phyloP scores from a whole-genome alignment of 2,888 invertebrate genomes.

The Hemicrepidius hirtus region DNA sequence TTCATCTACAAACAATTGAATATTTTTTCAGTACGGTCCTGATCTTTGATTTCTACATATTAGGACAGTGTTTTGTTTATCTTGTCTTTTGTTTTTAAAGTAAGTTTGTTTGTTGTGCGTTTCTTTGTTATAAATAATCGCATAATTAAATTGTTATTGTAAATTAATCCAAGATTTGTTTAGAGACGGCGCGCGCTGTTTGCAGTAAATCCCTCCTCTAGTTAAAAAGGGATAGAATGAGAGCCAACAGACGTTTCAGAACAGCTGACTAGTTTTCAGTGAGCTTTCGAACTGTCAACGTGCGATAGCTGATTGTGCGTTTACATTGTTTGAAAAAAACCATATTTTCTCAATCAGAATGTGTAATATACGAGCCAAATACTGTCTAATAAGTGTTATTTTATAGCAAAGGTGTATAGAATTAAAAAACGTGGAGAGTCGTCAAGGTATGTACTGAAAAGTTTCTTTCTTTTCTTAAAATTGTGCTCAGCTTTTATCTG shows the following conservation, averaged over 20 bases:
- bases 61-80: too few relatives aligned
- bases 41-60: too few relatives aligned
- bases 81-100: too few relatives aligned
- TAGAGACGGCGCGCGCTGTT: conserved; percentile 13
- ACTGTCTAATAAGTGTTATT: conserved; percentile 58
- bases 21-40: too few relatives aligned
- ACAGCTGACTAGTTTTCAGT: conserved; percentile 58
- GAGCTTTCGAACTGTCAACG: conserved; percentile 59
- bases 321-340: conserved; percentile 59
- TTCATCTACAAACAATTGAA: too few relatives aligned
- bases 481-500: conserved; percentile 48
- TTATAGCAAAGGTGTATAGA: conserved; percentile 60
- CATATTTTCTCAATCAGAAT: conserved; percentile 57
- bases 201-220: not conserved
- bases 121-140: too few relatives aligned
- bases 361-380: conserved; percentile 57
- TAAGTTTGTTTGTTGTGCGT: too few relatives aligned
- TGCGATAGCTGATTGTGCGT: conserved; percentile 42
- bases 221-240: not conserved
- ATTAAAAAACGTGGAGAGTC: conserved; percentile 49
- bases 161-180: not conserved
- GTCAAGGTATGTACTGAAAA: conserved; percentile 54
- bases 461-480: conserved; percentile 38
- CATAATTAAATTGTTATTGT: too few relatives aligned
- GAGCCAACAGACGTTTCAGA: conserved; percentile 16